phyloP scores from a whole-genome alignment of 2,797 vertebrate genomes.

The Ambastaia sidthimunki region DNA sequence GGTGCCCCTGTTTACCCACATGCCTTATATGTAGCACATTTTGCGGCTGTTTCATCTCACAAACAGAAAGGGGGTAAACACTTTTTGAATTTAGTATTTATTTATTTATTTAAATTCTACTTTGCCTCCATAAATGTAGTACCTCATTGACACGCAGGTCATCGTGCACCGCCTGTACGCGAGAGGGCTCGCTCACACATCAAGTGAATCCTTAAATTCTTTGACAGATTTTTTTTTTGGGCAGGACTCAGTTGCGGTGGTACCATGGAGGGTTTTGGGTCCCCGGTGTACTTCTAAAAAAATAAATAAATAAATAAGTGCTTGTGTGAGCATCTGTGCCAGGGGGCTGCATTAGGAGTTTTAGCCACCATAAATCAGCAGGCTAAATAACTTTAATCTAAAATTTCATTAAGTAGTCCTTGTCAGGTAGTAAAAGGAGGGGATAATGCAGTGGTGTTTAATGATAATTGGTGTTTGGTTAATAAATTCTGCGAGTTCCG shows the following conservation, averaged over 20 bases:
- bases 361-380: slow-evolving; percentile 91
- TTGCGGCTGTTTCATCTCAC: slow-evolving; percentile 97
- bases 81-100: slow-evolving; percentile 69
- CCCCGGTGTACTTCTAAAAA: slow-evolving; percentile 85
- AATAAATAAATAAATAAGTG: slow-evolving; percentile 68
- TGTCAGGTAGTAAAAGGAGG: slow-evolving; percentile 98
- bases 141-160: slow-evolving; percentile 82
- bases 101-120: slow-evolving; percentile 62
- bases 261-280: slow-evolving; percentile 87
- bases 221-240: slow-evolving; percentile 74
- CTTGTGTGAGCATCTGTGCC: slow-evolving; percentile 89
- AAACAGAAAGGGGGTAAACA: slow-evolving; percentile 94
- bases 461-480: slow-evolving; percentile 99
- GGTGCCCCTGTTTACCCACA: slow-evolving; percentile 99
- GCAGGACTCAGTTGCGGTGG: no score
- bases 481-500: slow-evolving; percentile 99
- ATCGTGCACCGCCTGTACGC: slow-evolving; percentile 78
- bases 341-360: slow-evolving; percentile 88
- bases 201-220: slow-evolving; percentile 55
- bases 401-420: slow-evolving; percentile 99
- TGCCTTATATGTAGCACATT: slow-evolving; percentile 99
- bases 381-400: slow-evolving; percentile 99
- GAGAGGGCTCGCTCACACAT: slow-evolving; percentile 63
- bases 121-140: slow-evolving; percentile 64
- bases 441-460: slow-evolving; percentile 99